A percentile compares a stretch with the other conserved stretches of the same genome.
Conservation (phyloP, 2,113 vertebrate genomes). For the Apeltes quadracus region DNA sequence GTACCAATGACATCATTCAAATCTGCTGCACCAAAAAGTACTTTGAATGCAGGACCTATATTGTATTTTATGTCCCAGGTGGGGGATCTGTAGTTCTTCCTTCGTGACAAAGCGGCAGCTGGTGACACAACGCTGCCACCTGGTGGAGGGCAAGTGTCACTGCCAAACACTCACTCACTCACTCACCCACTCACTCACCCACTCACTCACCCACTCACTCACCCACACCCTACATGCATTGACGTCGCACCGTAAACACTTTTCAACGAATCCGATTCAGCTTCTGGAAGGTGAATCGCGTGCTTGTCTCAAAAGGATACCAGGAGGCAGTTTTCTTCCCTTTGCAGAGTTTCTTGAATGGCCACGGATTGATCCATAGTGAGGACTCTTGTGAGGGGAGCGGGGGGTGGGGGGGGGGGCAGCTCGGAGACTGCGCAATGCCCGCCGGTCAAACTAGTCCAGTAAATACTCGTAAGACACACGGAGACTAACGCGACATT, state of each 20-base stretch:
- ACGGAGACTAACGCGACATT: conserved; percentile 33
- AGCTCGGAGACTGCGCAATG: conserved; percentile 17
- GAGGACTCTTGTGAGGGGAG: too few species aligned
- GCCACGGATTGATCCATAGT: conserved; percentile 92
- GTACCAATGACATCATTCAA: not conserved
- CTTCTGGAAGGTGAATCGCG: too few species aligned
- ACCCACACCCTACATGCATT: too few species aligned
- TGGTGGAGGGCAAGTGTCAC: conserved; percentile 36
- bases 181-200: too few species aligned
- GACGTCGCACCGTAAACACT: too few species aligned
- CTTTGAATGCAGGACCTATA: not conserved
- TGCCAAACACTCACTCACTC: too few species aligned
- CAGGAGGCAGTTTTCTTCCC: conserved; percentile 82
- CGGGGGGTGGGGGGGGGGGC: too few species aligned
- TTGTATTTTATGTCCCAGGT: not conserved
- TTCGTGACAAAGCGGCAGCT: not conserved
- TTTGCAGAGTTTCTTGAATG: conserved; percentile 87
- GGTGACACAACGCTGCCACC: conserved; percentile 51
- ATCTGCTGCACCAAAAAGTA: not conserved
- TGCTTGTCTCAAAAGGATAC: conserved; percentile 84
- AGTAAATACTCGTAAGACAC: too few species aligned
- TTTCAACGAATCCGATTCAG: too few species aligned
- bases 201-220: too few species aligned
- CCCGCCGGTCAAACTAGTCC: not conserved
- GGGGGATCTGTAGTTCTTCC: not conserved